Percentiles rank a stretch among this genome's conserved stretches.
Evolutionary conservation across 2,888 invertebrate genomes (phyloP).

Genomic region (Dascillus cervinus): DNA sequence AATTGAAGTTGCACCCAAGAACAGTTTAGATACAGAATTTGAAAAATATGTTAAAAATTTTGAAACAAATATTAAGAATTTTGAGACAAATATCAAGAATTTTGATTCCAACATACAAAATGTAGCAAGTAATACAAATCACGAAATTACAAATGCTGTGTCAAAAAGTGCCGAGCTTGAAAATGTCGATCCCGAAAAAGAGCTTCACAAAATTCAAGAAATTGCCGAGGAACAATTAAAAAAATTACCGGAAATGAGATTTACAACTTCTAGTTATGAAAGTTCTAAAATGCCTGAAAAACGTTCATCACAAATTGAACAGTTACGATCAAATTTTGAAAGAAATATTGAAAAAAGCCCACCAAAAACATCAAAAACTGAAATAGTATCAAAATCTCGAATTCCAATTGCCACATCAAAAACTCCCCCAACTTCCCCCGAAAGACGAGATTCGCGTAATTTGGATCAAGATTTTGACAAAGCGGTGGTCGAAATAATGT

Average conservation of each 20-base stretch:
- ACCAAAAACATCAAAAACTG: slow-evolving; percentile 41
- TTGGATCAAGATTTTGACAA: slow-evolving; percentile 35
- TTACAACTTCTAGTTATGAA: slow-evolving; percentile 58
- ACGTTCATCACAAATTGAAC: slow-evolving; percentile 50
- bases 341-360: slow-evolving; percentile 35
- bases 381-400: slow-evolving; percentile 32
- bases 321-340: slow-evolving; percentile 44
- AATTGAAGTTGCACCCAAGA: slow-evolving; percentile 38
- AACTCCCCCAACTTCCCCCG: slow-evolving; percentile 40
- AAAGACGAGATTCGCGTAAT: slow-evolving; percentile 33
- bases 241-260: slow-evolving; percentile 49
- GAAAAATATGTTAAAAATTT: slow-evolving; percentile 38
- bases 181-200: slow-evolving; percentile 32
- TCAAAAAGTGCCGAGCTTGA: slow-evolving; percentile 21
- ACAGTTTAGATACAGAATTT: slow-evolving; percentile 32
- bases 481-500: slow-evolving; percentile 38
- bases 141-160: slow-evolving; percentile 19
- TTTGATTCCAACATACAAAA: slow-evolving; percentile 26
- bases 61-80: slow-evolving; percentile 37
- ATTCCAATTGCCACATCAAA: slow-evolving; percentile 39
- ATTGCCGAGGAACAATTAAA: slow-evolving; percentile 40
- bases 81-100: slow-evolving; percentile 30
- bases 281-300: slow-evolving; percentile 51
- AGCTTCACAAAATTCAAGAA: slow-evolving; percentile 37
- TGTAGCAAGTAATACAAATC: slow-evolving; percentile 4